Percentiles rank a stretch among this genome's conserved stretches.
These are phyloP conservation scores for Auanema sp. DNA, from an alignment of 2,888 invertebrate genomes.

Conservation along the genomic window DNA sequence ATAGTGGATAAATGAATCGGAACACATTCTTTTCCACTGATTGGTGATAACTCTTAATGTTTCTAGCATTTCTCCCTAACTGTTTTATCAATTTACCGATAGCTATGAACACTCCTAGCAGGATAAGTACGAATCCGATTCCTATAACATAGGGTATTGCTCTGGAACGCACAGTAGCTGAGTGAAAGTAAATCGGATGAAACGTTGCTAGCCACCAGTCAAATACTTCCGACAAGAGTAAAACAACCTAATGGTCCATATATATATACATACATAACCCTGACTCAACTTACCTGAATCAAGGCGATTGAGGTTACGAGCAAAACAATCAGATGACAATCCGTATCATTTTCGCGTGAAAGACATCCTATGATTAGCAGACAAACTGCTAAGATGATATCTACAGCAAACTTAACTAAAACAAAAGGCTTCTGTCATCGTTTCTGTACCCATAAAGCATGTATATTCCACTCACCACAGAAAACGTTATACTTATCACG, in stretches of 20 bases:
- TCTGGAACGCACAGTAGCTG: slow-evolving; percentile 30
- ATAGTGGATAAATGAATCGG: no score
- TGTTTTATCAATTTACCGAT: slow-evolving; percentile 27
- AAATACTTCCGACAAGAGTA: slow-evolving; percentile 40
- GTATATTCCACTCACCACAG: slow-evolving; percentile 21
- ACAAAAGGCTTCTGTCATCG: slow-evolving; percentile 1
- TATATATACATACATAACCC: not conserved
- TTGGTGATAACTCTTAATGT: not conserved
- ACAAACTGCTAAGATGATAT: slow-evolving; percentile 31
- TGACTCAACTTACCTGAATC: slow-evolving; percentile 26
- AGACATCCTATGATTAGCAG: slow-evolving; percentile 29
- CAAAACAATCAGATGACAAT: slow-evolving; percentile 33
- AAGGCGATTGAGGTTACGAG: slow-evolving; percentile 39
- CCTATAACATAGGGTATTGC: slow-evolving; percentile 43
- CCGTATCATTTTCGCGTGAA: slow-evolving; percentile 25
- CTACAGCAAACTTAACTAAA: slow-evolving; percentile 43
- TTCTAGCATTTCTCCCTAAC: not conserved
- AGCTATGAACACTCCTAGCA: slow-evolving; percentile 30
- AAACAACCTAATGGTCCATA: slow-evolving; percentile 26
- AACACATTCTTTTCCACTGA: not conserved
- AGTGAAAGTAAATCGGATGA: slow-evolving; percentile 43
- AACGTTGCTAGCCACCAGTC: slow-evolving; percentile 44
- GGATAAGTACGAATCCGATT: slow-evolving; percentile 29
- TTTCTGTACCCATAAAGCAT: not conserved
- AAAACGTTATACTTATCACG: slow-evolving; percentile 39